Evolutionary conservation across 2,113 vertebrate species (phyloP).

Genomic region (Psammodynastes pulverulentus): DNA sequence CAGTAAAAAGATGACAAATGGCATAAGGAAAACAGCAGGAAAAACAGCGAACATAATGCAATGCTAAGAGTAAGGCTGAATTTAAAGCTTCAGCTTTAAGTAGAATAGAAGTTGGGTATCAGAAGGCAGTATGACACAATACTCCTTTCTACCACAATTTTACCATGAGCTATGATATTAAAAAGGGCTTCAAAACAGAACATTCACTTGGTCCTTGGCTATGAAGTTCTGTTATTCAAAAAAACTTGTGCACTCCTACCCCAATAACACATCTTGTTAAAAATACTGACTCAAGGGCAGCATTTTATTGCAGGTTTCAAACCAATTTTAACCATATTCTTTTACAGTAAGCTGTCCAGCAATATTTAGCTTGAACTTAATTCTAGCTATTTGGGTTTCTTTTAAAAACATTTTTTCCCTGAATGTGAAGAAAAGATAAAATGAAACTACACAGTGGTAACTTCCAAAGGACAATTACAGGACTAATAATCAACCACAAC

Average conservation of each 20-base stretch:
- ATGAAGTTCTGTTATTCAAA: constrained; percentile 48
- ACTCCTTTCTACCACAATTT: constrained; percentile 44
- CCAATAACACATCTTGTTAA: constrained; percentile 51
- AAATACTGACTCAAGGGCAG: constrained; percentile 54
- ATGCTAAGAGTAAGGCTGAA: constrained; percentile 54
- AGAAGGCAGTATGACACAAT: constrained; percentile 3
- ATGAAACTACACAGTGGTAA: constrained; percentile 65
- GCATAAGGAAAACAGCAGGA: constrained; percentile 72
- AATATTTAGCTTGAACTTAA: constrained; percentile 63
- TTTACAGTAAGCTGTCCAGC: constrained; percentile 51
- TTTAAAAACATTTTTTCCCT: constrained; percentile 74
- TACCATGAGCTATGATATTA: constrained; percentile 46
- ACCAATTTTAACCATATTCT: constrained; percentile 60
- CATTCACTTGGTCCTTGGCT: constrained; percentile 53
- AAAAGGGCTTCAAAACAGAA: constrained; percentile 51
- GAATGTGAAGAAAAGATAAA: constrained; percentile 67
- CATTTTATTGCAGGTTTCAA: constrained; percentile 59
- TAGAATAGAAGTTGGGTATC: constrained; percentile 1
- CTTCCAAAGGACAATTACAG: constrained; percentile 71
- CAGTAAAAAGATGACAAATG: constrained; percentile 59
- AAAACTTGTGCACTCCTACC: constrained; percentile 29
- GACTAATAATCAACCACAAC: constrained; percentile 68
- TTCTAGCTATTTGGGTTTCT: constrained; percentile 60
- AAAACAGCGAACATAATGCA: constrained; percentile 50
- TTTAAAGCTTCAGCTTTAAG: constrained; percentile 32